phyloP scores from a whole-genome alignment of 2,888 invertebrate species.

The Dendrolimus houi region DNA sequence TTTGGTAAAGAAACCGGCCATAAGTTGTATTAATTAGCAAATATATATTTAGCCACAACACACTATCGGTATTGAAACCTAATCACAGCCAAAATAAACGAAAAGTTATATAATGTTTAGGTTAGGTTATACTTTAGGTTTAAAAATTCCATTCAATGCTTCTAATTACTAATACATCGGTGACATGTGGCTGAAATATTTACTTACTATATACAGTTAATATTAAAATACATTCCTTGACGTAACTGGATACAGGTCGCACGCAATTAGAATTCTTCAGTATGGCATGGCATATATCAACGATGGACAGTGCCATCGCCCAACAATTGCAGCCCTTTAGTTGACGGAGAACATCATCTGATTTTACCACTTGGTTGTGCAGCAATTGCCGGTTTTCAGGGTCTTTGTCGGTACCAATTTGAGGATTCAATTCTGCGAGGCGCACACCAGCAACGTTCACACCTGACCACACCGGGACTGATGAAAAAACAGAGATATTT shows the following conservation, averaged over 20 bases:
- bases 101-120: too few relatives aligned
- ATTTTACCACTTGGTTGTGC: conserved; percentile 87
- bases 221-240: conserved; percentile 73
- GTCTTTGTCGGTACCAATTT: conserved; percentile 83
- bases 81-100: too few relatives aligned
- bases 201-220: too few relatives aligned
- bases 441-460: conserved; percentile 94
- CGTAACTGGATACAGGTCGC: conserved; percentile 86
- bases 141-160: too few relatives aligned
- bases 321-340: conserved; percentile 94
- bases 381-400: conserved; percentile 86
- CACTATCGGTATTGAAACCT: too few relatives aligned
- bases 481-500: conserved; percentile 8
- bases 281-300: conserved; percentile 81
- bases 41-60: too few relatives aligned
- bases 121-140: too few relatives aligned
- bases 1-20: too few relatives aligned
- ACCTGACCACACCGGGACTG: conserved; percentile 95
- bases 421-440: conserved; percentile 84
- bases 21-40: too few relatives aligned
- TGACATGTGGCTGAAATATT: too few relatives aligned
- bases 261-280: conserved; percentile 84
- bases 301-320: conserved; percentile 90
- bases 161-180: too few relatives aligned
- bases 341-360: conserved; percentile 91